Evolutionary conservation across 1,140 invertebrate species (phyloP), one percentile per base, ranked within the genome.

Genomic region (Harpegnathos saltator): DNA sequence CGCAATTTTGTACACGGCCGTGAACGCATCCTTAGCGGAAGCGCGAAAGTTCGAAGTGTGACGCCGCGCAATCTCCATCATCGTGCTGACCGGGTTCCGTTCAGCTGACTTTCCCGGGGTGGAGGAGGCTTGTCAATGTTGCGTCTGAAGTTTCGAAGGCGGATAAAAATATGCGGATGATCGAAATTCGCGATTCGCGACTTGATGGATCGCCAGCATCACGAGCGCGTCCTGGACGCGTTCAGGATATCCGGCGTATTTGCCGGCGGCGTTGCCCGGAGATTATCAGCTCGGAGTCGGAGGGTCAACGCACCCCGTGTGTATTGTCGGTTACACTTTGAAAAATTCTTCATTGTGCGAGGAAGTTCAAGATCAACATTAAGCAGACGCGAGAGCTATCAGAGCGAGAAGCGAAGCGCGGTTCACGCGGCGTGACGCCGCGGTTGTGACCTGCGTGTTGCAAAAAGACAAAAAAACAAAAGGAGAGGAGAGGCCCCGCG

Each of bases 351-450:
- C 26, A 61, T 48, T 61, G 19, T 22, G 22, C 38, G 26, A 56
- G 11, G 50, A 44, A 66, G 29, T 77, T 77, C 61, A 77, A 77
- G 61, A 77, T 77, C 73, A 77, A 66, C 38, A 50, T 56, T 66
- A 77, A 66, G 14, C 29, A 66, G 44, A 59, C 5, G 33, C n/a
- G 29, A 5, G 1, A 54, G 19, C 26, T 77, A 77, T 77, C 74
- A 77, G 74, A 77, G 74, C 74, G 74, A 66, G 62, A 77, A 77
- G 61, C 61, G 17, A 77, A 66, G 29, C 50, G 48, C 44, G 61
- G 33, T 65, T 65, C 73, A 77, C 24, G 9, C 19, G 62, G 74
- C 74, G 74, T 77, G 48, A 77, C 61, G 73, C 59, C 14, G 29
- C 15, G 50, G n/a, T 62, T 50, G 62, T 62, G 74, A 77, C 74